Evolutionary conservation across 2,113 vertebrate species (phyloP).

Genomic region (Tapirus terrestris): DNA sequence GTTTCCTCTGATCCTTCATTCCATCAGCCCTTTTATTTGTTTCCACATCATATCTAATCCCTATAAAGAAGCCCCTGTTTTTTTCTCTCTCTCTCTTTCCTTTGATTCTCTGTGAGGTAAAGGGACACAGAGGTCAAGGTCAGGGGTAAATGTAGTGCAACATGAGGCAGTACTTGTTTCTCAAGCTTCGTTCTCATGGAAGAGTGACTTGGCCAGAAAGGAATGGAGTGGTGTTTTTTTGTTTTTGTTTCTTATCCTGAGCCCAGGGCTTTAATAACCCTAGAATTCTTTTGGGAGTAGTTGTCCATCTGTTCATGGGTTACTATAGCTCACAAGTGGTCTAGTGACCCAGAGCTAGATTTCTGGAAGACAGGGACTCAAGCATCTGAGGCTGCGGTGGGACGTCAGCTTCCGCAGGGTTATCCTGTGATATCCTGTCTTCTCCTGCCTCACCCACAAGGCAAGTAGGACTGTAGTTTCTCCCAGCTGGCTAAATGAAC

Average conservation of each 20-base stretch:
- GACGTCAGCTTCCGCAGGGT: not conserved
- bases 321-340: not conserved
- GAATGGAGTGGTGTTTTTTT: not conserved
- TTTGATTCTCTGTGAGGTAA: not conserved
- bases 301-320: not conserved
- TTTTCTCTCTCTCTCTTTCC: not conserved
- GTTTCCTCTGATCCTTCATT: not conserved
- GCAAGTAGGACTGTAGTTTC: not conserved
- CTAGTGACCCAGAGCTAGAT: not conserved
- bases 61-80: not conserved
- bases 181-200: conserved; percentile 36
- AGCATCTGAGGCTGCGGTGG: not conserved
- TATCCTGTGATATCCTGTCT: not conserved
- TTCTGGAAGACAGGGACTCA: not conserved
- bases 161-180: not conserved
- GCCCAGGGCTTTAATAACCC: conserved; percentile 29
- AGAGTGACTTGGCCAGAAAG: conserved; percentile 23
- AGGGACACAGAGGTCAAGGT: not conserved
- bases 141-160: not conserved
- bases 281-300: conserved; percentile 2
- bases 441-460: not conserved
- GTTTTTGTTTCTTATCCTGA: not conserved
- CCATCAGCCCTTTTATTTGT: not conserved
- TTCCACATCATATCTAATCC: not conserved
- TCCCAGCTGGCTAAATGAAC: not conserved